phyloP scores from a whole-genome alignment of 1,140 invertebrate species.

The Daktulosphaira vitifoliae region DNA sequence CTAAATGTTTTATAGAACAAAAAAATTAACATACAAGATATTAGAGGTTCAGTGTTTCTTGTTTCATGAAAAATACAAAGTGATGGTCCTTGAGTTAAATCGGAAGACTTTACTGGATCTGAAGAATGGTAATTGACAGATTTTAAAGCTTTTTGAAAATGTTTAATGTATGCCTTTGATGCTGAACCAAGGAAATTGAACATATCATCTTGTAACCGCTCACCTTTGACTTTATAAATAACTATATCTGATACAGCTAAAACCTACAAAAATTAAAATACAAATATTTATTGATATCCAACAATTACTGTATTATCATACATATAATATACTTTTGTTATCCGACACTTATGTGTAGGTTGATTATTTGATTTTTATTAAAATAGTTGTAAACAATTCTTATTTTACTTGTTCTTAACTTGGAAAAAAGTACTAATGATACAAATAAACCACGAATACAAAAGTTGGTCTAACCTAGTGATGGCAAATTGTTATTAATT shows the following conservation, averaged over 20 bases:
- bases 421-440: no score
- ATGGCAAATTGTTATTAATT: no score
- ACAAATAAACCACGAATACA: no score
- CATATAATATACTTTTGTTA: background rate
- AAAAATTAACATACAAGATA: slow-evolving; percentile 17
- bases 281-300: no score
- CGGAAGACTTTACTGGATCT: slow-evolving; percentile 40
- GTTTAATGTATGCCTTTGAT: slow-evolving; percentile 62
- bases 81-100: slow-evolving; percentile 57
- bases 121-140: slow-evolving; percentile 49
- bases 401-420: no score
- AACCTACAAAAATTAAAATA: slow-evolving; percentile 43
- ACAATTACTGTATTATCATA: background rate
- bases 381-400: no score
- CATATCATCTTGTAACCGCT: slow-evolving; percentile 67
- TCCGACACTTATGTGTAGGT: background rate
- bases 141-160: slow-evolving; percentile 60
- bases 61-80: slow-evolving; percentile 78
- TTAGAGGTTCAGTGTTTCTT: slow-evolving; percentile 52
- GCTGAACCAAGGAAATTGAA: slow-evolving; percentile 72
- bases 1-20: background rate
- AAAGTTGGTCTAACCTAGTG: no score
- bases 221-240: slow-evolving; percentile 68
- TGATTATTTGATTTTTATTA: background rate
- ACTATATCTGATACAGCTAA: slow-evolving; percentile 74